Percentiles rank a stretch among this genome's conserved stretches.
Evolutionary conservation across 2,888 invertebrate genomes (phyloP).

Genomic region (Ellobium chinense): DNA sequence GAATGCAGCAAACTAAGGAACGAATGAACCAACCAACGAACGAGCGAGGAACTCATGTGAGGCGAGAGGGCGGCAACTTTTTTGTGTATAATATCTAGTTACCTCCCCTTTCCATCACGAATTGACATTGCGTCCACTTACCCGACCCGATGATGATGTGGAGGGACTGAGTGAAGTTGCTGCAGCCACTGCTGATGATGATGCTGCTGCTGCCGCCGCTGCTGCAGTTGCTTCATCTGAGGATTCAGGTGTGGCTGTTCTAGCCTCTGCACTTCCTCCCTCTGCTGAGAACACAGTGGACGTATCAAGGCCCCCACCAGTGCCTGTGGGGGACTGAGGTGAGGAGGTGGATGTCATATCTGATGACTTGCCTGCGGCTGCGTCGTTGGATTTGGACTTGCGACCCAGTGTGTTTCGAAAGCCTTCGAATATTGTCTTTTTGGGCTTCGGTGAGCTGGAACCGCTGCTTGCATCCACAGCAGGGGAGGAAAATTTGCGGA

Average conservation of each 20-base stretch:
- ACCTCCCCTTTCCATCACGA: constrained; percentile 43
- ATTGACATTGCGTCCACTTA: constrained; percentile 42
- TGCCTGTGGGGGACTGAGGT: constrained; percentile 21
- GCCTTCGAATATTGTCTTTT: constrained; percentile 83
- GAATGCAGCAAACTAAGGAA: constrained; percentile 30
- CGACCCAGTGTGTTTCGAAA: constrained; percentile 83
- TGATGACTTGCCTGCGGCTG: background rate
- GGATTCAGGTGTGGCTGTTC: constrained; percentile 13
- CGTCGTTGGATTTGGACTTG: constrained; percentile 78
- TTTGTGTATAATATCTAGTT: constrained; percentile 24
- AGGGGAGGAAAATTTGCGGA: constrained; percentile 42
- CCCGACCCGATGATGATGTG: constrained; percentile 39
- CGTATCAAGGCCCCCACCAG: constrained; percentile 4
- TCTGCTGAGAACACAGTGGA: constrained; percentile 8
- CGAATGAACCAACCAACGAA: constrained; percentile 29
- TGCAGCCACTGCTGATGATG: constrained; percentile 1
- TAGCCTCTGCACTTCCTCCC: constrained; percentile 21
- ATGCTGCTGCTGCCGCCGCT: constrained; percentile 22
- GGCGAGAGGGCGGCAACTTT: constrained; percentile 38
- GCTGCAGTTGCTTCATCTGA: constrained; percentile 30
- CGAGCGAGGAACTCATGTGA: constrained; percentile 26
- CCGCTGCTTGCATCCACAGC: constrained; percentile 39
- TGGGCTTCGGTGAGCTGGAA: constrained; percentile 78
- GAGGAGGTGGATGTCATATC: background rate
- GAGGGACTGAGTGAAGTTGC: constrained; percentile 26